These are phyloP conservation scores for Trididemnum nubilum DNA, from an alignment of 23 tunicate species.

Conservation along the genomic window DNA sequence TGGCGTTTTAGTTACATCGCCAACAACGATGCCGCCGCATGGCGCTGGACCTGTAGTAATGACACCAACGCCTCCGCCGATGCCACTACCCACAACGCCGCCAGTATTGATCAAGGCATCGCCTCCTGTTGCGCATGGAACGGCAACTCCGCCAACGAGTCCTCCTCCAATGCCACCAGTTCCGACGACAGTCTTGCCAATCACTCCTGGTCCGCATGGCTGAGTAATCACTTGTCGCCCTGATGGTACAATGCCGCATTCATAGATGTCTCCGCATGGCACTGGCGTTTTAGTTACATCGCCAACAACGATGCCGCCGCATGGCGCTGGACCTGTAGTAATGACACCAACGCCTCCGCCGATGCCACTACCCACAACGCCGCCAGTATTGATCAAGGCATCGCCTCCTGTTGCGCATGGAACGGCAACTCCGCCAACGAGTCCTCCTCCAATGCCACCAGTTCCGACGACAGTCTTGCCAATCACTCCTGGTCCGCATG, in stretches of 20 bases:
- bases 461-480: slow-evolving; percentile 1
- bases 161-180: slow-evolving; percentile 6
- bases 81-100: background rate
- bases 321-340: background rate
- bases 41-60: background rate
- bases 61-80: background rate
- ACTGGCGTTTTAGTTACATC: background rate
- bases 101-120: slow-evolving; percentile 4
- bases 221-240: background rate
- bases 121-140: slow-evolving; percentile 15
- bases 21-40: slow-evolving; percentile 4
- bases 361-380: background rate
- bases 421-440: slow-evolving; percentile 16
- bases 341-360: background rate
- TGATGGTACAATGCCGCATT: slow-evolving; percentile 1
- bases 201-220: slow-evolving; percentile 4
- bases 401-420: slow-evolving; percentile 13
- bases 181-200: background rate
- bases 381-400: slow-evolving; percentile 3
- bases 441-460: slow-evolving; percentile 1
- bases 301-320: slow-evolving; percentile 1
- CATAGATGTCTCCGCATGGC: slow-evolving; percentile 3
- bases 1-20: background rate
- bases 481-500: background rate
- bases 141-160: slow-evolving; percentile 2